These are phyloP conservation scores for Chirona hameri DNA, from an alignment of 2,888 invertebrate genomes.

Conservation along the genomic window DNA sequence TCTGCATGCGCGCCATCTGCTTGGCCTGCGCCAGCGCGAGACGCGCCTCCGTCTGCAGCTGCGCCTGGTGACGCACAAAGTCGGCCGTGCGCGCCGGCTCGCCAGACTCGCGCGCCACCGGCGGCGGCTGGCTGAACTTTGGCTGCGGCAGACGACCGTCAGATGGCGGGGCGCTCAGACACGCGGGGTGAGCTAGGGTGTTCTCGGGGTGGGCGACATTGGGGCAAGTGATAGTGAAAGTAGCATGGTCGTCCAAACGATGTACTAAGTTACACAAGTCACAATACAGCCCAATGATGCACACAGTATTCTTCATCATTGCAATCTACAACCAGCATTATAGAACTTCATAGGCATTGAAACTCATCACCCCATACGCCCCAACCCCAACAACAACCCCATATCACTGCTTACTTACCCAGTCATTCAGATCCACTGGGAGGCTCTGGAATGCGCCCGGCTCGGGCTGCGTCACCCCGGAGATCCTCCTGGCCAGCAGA, in stretches of 20 bases:
- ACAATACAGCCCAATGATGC: no score
- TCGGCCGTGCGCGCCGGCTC: slow-evolving; percentile 53
- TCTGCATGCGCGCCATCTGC: slow-evolving; percentile 85
- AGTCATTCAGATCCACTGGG: not conserved
- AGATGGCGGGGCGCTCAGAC: not conserved
- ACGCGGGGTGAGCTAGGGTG: not conserved
- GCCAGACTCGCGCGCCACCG: slow-evolving; percentile 1
- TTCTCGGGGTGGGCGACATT: no score
- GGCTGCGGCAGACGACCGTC: not conserved
- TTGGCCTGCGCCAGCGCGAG: slow-evolving; percentile 85
- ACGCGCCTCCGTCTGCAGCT: slow-evolving; percentile 79
- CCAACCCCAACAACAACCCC: not conserved
- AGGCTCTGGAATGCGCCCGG: slow-evolving; percentile 24
- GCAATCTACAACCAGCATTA: no score
- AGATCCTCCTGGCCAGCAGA: slow-evolving; percentile 36
- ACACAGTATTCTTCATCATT: no score
- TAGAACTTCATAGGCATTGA: no score
- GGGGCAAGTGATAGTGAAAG: no score
- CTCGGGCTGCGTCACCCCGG: slow-evolving; percentile 32
- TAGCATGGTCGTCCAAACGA: no score
- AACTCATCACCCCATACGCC: not conserved
- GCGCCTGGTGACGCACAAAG: slow-evolving; percentile 61
- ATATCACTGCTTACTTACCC: not conserved
- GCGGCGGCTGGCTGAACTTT: slow-evolving; percentile 23
- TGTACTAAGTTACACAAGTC: no score